phyloP scores from a whole-genome alignment of 2,113 vertebrate species.

The Cynocephalus volans region DNA sequence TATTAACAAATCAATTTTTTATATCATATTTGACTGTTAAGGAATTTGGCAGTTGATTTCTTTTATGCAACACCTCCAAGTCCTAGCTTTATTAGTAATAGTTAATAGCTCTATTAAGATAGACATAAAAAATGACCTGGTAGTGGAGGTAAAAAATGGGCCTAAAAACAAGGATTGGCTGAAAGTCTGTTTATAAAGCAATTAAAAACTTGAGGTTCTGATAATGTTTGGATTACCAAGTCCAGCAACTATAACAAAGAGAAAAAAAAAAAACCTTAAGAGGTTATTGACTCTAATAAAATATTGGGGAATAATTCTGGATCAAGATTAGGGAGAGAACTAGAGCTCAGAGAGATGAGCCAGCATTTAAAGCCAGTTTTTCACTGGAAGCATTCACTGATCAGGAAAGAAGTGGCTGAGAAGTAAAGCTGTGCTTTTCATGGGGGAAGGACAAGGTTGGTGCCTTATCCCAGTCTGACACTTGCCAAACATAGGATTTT shows the following conservation, averaged over 20 bases:
- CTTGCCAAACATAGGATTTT: neutral
- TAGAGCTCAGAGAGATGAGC: neutral
- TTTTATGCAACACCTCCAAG: constrained; percentile 25
- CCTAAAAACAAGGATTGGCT: neutral
- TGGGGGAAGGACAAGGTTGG: neutral
- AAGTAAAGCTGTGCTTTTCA: neutral
- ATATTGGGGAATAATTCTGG: neutral
- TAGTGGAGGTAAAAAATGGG: neutral
- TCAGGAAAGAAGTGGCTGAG: neutral
- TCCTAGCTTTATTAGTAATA: constrained; percentile 41
- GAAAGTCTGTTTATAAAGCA: neutral
- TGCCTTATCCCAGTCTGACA: neutral
- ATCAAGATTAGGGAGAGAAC: neutral
- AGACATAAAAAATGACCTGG: neutral
- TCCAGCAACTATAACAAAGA: neutral
- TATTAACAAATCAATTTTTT: constrained; percentile 32
- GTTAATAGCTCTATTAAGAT: neutral
- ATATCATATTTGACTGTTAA: neutral
- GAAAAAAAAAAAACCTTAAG: neutral
- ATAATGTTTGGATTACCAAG: neutral
- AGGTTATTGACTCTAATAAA: neutral
- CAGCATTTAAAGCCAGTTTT: neutral
- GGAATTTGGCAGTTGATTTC: neutral
- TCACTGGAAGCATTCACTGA: no score
- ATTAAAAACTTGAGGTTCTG: neutral